These are phyloP conservation scores for Cordilura impudica DNA, from an alignment of 2,888 invertebrate species.

Conservation along the genomic window DNA sequence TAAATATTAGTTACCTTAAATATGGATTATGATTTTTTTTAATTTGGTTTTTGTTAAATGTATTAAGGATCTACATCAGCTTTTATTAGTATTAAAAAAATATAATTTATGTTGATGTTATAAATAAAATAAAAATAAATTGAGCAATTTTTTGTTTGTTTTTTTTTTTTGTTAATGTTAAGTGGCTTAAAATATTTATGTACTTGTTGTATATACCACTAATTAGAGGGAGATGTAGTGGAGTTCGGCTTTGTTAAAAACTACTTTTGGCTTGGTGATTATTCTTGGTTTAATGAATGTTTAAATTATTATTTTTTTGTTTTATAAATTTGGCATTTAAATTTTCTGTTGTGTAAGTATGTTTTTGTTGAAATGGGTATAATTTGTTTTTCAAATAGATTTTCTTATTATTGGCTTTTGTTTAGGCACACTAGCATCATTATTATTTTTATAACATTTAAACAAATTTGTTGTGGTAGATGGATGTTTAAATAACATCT, in stretches of 20 bases:
- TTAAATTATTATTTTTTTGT: not conserved
- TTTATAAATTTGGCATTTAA: constrained; percentile 37
- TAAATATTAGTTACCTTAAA: constrained; percentile 60
- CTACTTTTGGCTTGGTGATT: constrained; percentile 33
- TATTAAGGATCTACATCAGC: constrained; percentile 8
- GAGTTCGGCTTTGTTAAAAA: constrained; percentile 9
- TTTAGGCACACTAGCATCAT: constrained; percentile 59
- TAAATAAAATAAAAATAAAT: constrained; percentile 36
- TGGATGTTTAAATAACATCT: constrained; percentile 62
- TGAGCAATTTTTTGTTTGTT: constrained; percentile 46
- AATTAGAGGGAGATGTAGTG: not conserved
- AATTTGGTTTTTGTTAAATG: constrained; percentile 9
- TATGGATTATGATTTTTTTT: constrained; percentile 43
- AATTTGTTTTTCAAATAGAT: constrained; percentile 17
- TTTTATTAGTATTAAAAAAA: constrained; percentile 1
- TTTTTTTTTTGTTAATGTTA: constrained; percentile 4
- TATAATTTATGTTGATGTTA: constrained; percentile 15
- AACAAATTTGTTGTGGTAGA: constrained; percentile 34
- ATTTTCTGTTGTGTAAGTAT: constrained; percentile 29
- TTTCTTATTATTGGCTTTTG: constrained; percentile 27
- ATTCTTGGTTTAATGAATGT: not conserved
- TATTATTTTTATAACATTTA: constrained; percentile 38
- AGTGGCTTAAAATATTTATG: constrained; percentile 17
- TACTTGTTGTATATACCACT: constrained; percentile 33
- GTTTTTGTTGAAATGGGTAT: not conserved